Evolutionary conservation across 2,888 invertebrate genomes (phyloP), one percentile per base, ranked within the genome.

Genomic region (Gortyna flavago): DNA sequence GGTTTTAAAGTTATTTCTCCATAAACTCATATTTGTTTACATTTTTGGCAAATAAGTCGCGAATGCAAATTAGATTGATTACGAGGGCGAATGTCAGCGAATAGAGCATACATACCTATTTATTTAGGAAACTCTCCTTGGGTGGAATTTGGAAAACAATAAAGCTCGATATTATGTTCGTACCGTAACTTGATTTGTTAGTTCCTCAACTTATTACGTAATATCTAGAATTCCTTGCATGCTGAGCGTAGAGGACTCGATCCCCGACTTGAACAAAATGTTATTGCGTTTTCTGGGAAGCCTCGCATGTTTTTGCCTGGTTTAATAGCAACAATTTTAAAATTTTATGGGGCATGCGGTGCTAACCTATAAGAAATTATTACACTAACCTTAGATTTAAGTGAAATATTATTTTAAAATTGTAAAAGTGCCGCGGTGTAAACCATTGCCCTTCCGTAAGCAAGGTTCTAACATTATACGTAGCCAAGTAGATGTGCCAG

Each of bases 121-220:
- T 71, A 25, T 29, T 67, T 44, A 77, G 8, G 35, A 29, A 77
- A 54, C 51, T 25, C 51, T 21, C 25, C 16, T 48, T 9, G 32
- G 21, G 25, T 51, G 35, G 18, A 76, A 48, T 57, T 76, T n/a
- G 3, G 35, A 57, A 66, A 48, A 32, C 57, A 66, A 38, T 77
- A 51, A 77, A 48, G 38, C 16, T 13, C 21, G 0, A 66, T 67
- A 67, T 41, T 51, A 67, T 59, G n/a, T 77, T 78, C 13, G 21
- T 41, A 66, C 6, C 1, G 16, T n/a, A 18, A 54, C 44, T 76
- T 35, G 18, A 21, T 32, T 35, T 51, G n/a, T 32, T 41, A 57
- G 29, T 9, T 2, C 2, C 18, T 1, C 6, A 44, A 65, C 8
- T 44, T 54, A 5, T 54, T 25, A 57, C 5, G 5, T 25, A 18